A percentile compares a stretch with the other conserved stretches of the same genome.
phyloP scores from a whole-genome alignment of 2,113 vertebrate genomes.

The Ellobius talpinus region DNA sequence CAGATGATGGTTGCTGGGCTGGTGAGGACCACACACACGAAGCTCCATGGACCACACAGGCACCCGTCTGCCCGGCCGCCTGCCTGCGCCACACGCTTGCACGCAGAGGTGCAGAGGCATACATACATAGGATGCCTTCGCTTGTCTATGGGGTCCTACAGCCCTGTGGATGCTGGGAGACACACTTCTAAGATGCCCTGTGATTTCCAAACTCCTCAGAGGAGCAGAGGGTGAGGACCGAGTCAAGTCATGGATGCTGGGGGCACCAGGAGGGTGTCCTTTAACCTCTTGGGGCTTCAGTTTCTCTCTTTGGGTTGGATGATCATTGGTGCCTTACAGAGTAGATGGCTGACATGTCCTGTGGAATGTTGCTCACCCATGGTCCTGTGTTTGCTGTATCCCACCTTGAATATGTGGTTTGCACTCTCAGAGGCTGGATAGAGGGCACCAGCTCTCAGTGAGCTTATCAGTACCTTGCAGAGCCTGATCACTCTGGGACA shows the following conservation, averaged over 20 bases:
- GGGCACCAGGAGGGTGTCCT: fast-evolving
- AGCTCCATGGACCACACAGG: conserved; percentile 95
- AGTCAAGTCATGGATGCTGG: not conserved
- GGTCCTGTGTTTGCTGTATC: too few species aligned
- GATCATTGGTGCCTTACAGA: fast-evolving
- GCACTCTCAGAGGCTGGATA: fast-evolving
- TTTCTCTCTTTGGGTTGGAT: not conserved
- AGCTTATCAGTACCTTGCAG: not conserved
- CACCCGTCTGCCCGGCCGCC: conserved; percentile 86
- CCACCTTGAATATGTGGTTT: fast-evolving
- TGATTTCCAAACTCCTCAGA: not conserved
- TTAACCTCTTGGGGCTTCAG: not conserved
- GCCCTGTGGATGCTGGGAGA: conserved; percentile 63
- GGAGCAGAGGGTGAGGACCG: fast-evolving
- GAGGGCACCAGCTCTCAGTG: too few species aligned
- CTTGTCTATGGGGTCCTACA: conserved; percentile 67
- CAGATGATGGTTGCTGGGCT: conserved; percentile 96
- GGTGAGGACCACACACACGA: conserved; percentile 97
- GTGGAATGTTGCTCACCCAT: fast-evolving
- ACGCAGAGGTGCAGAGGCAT: conserved; percentile 79
- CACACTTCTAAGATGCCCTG: not conserved
- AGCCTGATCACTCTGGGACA: not conserved
- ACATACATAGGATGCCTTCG: conserved; percentile 79
- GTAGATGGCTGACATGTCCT: too few species aligned
- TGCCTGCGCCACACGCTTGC: conserved; percentile 86